Evolutionary conservation across 2,113 vertebrate species (phyloP), one percentile per base, ranked within the genome.

Genomic region (Actinemys pallida): DNA sequence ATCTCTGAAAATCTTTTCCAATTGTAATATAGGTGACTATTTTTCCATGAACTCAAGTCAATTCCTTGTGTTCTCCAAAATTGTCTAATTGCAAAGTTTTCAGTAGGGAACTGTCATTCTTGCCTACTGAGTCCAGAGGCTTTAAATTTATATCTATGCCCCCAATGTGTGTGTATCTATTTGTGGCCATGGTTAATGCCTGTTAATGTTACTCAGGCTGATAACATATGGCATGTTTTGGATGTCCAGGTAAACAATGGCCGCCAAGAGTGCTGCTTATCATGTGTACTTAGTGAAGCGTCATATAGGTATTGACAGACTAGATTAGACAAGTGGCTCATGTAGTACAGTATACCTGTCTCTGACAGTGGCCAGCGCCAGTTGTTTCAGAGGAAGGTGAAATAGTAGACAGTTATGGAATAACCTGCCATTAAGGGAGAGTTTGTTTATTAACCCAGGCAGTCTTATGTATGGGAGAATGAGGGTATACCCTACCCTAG

Each of bases 391-490:
- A 20, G 59, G 12, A 93, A 47, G 3, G 2, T 69, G 31, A 3
- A 7, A 59, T n/a, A 35, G 54, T 92, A 75, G 80, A 6, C 86
- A 91, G 79, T 80, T 42, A 81, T 7, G 45, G 2, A 76, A 76
- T 45, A 76, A 76, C 83, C 91, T 12, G 39, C 35, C 65, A 31
- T 65, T 35, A 65, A 84, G 50, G 1, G 3, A 89, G 25, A 83
- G 1, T 25, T 90, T 95, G 24, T 69, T 92, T 86, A 52, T 86
- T 89, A 90, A 84, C 10, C 31, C 81, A 81, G 31, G 78, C 56
- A 84, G 79, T 91, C 84, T 92, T 92, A 52, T 86, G 17, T 17
- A 72, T 81, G 25, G 86, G 75, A 94, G 52, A 90, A 76, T n/a
- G 10, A 85, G 76, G 42, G 4, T 76, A 54, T 4, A 22, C 35